A percentile compares a stretch with the other conserved stretches of the same genome.
Evolutionary conservation across 2,888 invertebrate species (phyloP).

Genomic region (Yponomeuta cagnagella): DNA sequence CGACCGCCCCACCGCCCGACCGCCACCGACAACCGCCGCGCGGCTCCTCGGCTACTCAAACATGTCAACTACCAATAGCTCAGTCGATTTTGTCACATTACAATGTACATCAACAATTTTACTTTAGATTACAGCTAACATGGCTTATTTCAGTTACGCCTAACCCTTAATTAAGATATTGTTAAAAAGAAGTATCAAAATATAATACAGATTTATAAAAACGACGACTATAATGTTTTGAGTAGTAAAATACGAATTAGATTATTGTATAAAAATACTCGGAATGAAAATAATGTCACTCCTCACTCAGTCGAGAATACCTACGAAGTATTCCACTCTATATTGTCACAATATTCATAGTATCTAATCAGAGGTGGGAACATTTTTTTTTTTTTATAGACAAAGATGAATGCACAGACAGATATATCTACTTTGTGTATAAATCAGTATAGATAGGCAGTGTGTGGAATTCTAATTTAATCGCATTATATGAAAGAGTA

Average conservation of each 20-base stretch:
- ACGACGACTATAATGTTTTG: neutral
- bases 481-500: too few relatives aligned
- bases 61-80: neutral
- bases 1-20: too few relatives aligned
- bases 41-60: too few relatives aligned
- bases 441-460: too few relatives aligned
- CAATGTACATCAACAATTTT: neutral
- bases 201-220: neutral
- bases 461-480: too few relatives aligned
- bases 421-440: too few relatives aligned
- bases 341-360: too few relatives aligned
- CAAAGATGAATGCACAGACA: too few relatives aligned
- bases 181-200: conserved; percentile 2
- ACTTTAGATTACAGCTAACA: conserved; percentile 11
- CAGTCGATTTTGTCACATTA: neutral
- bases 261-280: neutral
- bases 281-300: neutral
- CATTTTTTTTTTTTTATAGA: too few relatives aligned
- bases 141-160: conserved; percentile 20
- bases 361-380: too few relatives aligned
- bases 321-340: too few relatives aligned
- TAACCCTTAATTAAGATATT: neutral
- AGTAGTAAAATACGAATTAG: neutral
- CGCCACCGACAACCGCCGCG: too few relatives aligned
- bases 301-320: neutral